These are phyloP conservation scores for Mionectes macconnelli DNA, from an alignment of 2,113 vertebrate species.

Conservation along the genomic window DNA sequence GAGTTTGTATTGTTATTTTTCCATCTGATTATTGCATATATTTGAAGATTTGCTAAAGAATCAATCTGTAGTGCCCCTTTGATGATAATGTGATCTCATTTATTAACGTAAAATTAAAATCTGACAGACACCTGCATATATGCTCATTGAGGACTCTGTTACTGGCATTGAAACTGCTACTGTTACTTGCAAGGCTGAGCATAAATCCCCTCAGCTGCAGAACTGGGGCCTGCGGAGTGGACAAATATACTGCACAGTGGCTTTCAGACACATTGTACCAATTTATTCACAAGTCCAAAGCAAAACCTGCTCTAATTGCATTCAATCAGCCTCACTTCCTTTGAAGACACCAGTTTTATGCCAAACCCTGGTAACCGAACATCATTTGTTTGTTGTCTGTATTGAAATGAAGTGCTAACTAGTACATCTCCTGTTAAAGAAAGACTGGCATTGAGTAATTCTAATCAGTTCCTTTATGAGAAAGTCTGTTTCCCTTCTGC, in stretches of 20 bases:
- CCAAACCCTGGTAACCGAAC: slow-evolving; percentile 11
- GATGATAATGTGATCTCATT: not conserved
- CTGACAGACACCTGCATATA: not conserved
- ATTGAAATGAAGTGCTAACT: slow-evolving; percentile 46
- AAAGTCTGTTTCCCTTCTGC: slow-evolving; percentile 56
- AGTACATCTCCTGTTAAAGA: slow-evolving; percentile 44
- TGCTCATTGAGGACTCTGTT: not conserved
- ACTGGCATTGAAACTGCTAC: not conserved
- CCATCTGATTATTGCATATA: not conserved
- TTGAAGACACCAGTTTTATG: not conserved
- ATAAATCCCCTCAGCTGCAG: not conserved
- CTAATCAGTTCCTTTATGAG: slow-evolving; percentile 41
- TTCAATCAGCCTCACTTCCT: not conserved
- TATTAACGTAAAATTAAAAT: not conserved
- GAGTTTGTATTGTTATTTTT: not conserved
- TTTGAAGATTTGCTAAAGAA: not conserved
- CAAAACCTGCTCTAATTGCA: slow-evolving; percentile 3
- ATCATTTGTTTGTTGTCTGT: slow-evolving; percentile 26
- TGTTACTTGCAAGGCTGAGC: not conserved
- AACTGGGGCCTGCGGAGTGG: not conserved
- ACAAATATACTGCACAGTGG: not conserved
- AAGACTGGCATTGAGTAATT: slow-evolving; percentile 27
- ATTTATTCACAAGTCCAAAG: not conserved
- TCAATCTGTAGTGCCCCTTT: not conserved
- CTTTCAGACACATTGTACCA: not conserved